Evolutionary conservation across 1,140 invertebrate species (phyloP), one percentile per base, ranked within the genome.

Genomic region (Dendrolimus punctatus): DNA sequence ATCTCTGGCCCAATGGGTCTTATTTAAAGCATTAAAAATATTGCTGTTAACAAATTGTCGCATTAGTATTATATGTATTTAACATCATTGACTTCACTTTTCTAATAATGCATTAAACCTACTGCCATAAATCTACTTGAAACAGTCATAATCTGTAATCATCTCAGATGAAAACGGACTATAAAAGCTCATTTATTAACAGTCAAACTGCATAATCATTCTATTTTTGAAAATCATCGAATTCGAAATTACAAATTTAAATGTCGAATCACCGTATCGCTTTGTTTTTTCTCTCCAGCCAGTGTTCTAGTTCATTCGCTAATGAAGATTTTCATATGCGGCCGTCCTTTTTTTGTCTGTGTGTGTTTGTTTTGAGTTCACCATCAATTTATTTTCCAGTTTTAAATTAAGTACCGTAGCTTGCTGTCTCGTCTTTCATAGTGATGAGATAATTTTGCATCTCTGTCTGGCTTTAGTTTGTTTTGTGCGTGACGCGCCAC

Each of bases 371-470:
- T 85, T 85, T 79, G 71, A 77, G 70, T 61, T 76, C 71, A 73
- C 68, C 81, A 76, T 85, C 79, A 83, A 82, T 85, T 62, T 85
- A 85, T 81, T 80, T 76, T 79, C 71, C 65, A 69, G 74, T 81
- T 83, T 81, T 77, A 79, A 85, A 85, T 83, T 80, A 80, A 65
- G 61, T 68, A 72, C 67, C 69, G 66, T 38, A 67, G 57, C 70
- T 68, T 55, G 47, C 57, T 49, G 66, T 82, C 76, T 71, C 73
- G 56, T 38, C 66, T 51, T 43, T 4, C 42, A 51, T 51, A 53
- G 58, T 50, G 46, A 46, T 40, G 51, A 47, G 6, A 38, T 7
- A 46, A 80, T 50, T 64, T 49, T 42, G 54, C 58, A 60, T 83
- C 76, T 60, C 63, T 65, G 62, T 80, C 72, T n/a, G 62, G 66